Conservation (phyloP, 2,888 invertebrate species). For the Incurvaria masculella region DNA sequence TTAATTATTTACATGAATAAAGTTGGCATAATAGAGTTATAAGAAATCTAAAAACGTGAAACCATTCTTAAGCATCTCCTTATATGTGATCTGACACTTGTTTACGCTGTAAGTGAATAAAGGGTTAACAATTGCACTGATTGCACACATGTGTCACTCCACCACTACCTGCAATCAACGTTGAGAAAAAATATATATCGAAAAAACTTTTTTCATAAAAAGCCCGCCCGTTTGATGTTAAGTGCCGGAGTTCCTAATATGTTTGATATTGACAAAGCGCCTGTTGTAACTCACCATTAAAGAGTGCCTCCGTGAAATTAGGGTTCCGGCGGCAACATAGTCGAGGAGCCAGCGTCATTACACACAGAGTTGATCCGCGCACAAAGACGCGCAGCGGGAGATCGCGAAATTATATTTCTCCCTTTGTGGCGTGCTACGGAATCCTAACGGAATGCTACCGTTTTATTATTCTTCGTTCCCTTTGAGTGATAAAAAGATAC, state of each 20-base stretch:
- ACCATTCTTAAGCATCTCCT: no score
- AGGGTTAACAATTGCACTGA: no score
- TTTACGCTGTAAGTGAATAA: no score
- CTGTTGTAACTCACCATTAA: constrained; percentile 47
- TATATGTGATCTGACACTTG: no score
- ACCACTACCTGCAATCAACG: no score
- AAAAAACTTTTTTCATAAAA: neutral
- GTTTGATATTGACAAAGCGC: neutral
- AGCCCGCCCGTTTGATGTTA: neutral
- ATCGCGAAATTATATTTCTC: constrained; percentile 50
- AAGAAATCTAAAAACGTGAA: no score
- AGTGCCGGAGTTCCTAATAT: neutral
- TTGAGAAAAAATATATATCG: no score
- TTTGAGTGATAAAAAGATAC: neutral
- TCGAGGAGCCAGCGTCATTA: constrained; percentile 50
- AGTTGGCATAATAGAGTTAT: no score
- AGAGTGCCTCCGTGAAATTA: constrained; percentile 43
- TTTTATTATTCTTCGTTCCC: neutral
- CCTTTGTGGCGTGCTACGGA: constrained; percentile 41
- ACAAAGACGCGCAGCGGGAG: constrained; percentile 54
- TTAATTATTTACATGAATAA: no score
- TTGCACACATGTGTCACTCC: no score
- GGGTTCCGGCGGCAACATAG: constrained; percentile 42
- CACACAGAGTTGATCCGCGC: constrained; percentile 48
- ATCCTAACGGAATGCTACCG: neutral